Evolutionary conservation across 2,888 invertebrate species (phyloP), one percentile per base, ranked within the genome.

Genomic region (Pandemis heparana): DNA sequence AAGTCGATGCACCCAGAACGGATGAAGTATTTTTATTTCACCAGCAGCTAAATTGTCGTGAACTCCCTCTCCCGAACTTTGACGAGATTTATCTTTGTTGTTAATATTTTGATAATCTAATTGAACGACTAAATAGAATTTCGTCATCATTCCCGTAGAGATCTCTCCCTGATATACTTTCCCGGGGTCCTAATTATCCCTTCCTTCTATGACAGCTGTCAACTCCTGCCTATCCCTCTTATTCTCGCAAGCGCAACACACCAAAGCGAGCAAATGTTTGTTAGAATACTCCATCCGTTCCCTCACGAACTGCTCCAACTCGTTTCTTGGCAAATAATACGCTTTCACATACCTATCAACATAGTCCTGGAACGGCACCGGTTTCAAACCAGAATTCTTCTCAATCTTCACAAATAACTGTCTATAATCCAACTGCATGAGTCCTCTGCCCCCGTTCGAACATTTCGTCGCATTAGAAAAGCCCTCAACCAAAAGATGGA

Each of bases 351-450:
- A 99, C 70, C 96, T 96, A 90, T 99, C 99, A 0, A 99, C 99
- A 83, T 97, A 98, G 71, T 97, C 97, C 77, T 97, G 96, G 83
- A 97, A 97, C 0, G 99, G 98, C 16, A 98, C 95, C 3, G 98
- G 98, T 83, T 97, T 96, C 8, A 98, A 86, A 0, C 96, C 96
- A 0, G 98, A 97, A 70, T 99, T 96, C 83, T 97, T 96, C 89
- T 99, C 99, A 68, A 98, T 95, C 86, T 99, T 98, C 32, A 98
- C 96, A 79, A 98, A 96, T 76, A 99, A 96, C 87, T 99, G 99
- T 8, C 98, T 98, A 84, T 98, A 99, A 94, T 99, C 99, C 32
- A 99, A 94, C 86, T 99, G 99, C 99, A 99, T 99, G 10, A 99
- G 91, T 0, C 99, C 99, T 53, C 99, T 94, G 0, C 99, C 99